A percentile compares a stretch with the other conserved stretches of the same genome.
Evolutionary conservation across 2,888 invertebrate genomes (phyloP).

Genomic region (Bimastos eiseni): DNA sequence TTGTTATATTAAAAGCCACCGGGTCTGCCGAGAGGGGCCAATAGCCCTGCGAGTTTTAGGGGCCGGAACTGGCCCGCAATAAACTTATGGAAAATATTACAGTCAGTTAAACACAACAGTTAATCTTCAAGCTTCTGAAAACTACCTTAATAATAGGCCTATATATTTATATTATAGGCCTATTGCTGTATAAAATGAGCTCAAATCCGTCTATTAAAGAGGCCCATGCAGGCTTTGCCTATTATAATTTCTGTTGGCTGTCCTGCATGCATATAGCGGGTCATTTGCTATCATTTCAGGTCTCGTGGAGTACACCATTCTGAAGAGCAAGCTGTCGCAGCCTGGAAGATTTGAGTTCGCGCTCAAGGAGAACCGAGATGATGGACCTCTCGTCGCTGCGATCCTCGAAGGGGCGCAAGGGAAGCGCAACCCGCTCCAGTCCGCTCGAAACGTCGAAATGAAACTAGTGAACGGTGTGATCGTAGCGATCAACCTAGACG

Average conservation of each 20-base stretch:
- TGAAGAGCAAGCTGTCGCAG: neutral
- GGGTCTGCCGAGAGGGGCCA: too few species aligned
- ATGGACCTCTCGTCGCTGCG: slow-evolving; percentile 14
- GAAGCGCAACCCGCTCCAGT: slow-evolving; percentile 29
- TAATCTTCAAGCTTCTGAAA: too few species aligned
- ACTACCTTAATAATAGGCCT: too few species aligned
- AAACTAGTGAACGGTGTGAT: slow-evolving; percentile 26
- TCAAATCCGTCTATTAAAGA: too few species aligned
- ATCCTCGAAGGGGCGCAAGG: slow-evolving; percentile 30
- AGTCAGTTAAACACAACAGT: too few species aligned
- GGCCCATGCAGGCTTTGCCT: too few species aligned
- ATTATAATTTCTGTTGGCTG: neutral
- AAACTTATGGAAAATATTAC: too few species aligned
- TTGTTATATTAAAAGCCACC: neutral
- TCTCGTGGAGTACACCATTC: slow-evolving; percentile 26
- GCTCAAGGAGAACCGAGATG: slow-evolving; percentile 19
- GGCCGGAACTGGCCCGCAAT: too few species aligned
- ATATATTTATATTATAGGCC: too few species aligned
- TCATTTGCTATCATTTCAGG: neutral
- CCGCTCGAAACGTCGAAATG: slow-evolving; percentile 31
- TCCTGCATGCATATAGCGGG: neutral
- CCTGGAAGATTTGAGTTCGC: slow-evolving; percentile 29
- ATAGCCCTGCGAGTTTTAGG: too few species aligned
- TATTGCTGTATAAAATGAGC: too few species aligned
- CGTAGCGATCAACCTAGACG: slow-evolving; percentile 27